phyloP scores from a whole-genome alignment of 2,113 vertebrate genomes.

The Echinops telfairi region DNA sequence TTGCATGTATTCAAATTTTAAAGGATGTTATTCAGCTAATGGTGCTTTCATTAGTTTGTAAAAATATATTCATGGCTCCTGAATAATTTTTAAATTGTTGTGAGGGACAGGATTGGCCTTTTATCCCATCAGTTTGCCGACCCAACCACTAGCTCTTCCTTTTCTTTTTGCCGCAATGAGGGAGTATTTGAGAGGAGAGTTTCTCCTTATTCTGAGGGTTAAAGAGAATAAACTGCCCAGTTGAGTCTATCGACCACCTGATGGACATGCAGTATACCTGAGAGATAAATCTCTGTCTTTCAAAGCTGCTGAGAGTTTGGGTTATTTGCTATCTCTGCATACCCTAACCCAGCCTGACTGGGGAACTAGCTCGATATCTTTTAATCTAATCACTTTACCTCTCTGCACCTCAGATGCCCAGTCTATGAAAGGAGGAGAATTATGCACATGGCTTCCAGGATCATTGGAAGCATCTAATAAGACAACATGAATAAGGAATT shows the following conservation, averaged over 20 bases:
- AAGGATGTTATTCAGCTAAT: too few species aligned
- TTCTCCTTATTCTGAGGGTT: background rate
- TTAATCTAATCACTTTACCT: background rate
- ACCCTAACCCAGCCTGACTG: background rate
- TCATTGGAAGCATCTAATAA: background rate
- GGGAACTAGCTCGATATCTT: background rate
- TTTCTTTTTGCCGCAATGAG: background rate
- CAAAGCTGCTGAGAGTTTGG: slow-evolving; percentile 14
- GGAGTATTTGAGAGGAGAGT: background rate
- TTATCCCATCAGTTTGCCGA: background rate
- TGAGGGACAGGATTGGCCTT: too few species aligned
- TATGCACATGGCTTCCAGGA: background rate
- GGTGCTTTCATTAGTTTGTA: too few species aligned
- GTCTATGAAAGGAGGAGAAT: background rate
- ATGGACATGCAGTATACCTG: background rate
- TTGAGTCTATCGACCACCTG: background rate
- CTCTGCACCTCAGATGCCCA: background rate
- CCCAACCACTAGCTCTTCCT: background rate
- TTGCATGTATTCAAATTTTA: too few species aligned
- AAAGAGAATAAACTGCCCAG: background rate
- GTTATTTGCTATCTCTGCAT: background rate
- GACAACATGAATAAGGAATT: background rate
- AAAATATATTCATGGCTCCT: too few species aligned
- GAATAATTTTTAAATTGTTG: too few species aligned
- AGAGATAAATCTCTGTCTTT: slow-evolving; percentile 22